Evolutionary conservation across 2,113 vertebrate genomes (phyloP).

Genomic region (Chrysemys picta): DNA sequence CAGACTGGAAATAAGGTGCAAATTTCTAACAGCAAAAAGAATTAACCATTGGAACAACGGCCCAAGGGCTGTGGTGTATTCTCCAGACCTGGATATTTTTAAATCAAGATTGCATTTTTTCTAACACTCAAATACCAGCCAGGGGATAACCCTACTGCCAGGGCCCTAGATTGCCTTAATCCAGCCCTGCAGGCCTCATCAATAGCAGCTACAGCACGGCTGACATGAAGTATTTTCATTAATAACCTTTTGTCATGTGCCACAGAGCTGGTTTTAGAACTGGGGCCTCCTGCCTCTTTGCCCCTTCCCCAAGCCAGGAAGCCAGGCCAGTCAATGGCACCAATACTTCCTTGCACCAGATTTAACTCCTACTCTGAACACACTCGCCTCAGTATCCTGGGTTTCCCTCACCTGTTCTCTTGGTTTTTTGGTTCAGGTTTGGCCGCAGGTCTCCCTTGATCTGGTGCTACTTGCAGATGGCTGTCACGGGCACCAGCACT

Average conservation of each 20-base stretch:
- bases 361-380: not conserved
- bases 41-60: too few relatives aligned
- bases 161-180: not conserved
- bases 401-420: not conserved
- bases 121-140: not conserved
- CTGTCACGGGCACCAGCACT: slow-evolving; percentile 76
- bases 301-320: not conserved
- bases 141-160: not conserved
- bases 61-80: too few relatives aligned
- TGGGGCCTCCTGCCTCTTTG: not conserved
- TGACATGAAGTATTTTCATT: not conserved
- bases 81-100: not conserved
- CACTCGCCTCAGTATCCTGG: not conserved
- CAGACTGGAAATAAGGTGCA: too few relatives aligned
- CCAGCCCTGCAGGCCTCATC: not conserved
- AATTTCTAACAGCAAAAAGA: too few relatives aligned
- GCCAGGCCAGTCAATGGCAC: not conserved
- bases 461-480: slow-evolving; percentile 89
- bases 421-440: slow-evolving; percentile 76
- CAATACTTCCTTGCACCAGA: not conserved
- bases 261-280: not conserved
- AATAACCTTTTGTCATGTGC: not conserved
- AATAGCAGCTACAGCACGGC: not conserved
- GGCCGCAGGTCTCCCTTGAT: slow-evolving; percentile 83
- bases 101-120: not conserved